Conservation (phyloP, 2,113 vertebrate genomes). For the Hirundichthys speculiger region DNA sequence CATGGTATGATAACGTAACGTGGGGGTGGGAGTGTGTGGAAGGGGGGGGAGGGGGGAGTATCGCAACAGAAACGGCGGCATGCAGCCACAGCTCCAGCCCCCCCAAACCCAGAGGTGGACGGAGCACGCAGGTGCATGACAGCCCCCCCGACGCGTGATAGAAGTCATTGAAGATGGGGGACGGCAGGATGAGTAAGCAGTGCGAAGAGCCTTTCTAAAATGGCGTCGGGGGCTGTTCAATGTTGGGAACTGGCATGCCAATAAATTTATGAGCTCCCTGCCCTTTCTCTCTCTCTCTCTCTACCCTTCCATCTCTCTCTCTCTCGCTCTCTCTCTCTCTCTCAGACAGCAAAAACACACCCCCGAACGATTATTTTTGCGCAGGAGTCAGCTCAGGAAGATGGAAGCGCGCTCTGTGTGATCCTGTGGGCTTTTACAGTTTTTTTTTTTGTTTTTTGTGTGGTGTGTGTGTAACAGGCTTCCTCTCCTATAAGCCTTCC, state of each 20-base stretch:
- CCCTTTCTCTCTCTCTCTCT: conserved; percentile 16
- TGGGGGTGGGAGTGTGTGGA: too few species aligned
- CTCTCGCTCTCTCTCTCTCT: too few species aligned
- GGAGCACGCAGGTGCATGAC: conserved; percentile 76
- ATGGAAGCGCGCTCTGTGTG: too few species aligned
- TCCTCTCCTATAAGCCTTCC: too few species aligned
- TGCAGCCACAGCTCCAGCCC: conserved; percentile 38
- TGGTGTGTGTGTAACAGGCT: too few species aligned
- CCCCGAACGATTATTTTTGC: too few species aligned
- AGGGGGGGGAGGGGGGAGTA: conserved; percentile 10
- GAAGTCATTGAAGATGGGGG: conserved; percentile 80
- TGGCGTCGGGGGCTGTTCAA: conserved; percentile 85
- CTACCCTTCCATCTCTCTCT: too few species aligned
- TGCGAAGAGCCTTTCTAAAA: conserved; percentile 87
- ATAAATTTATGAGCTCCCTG: conserved; percentile 60
- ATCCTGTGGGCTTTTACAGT: too few species aligned
- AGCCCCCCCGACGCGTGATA: conserved; percentile 73
- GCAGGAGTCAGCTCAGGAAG: too few species aligned
- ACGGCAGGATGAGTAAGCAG: conserved; percentile 82
- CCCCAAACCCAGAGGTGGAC: conserved; percentile 54
- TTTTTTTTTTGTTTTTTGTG: too few species aligned
- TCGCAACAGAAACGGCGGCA: conserved; percentile 12
- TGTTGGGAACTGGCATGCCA: conserved; percentile 70
- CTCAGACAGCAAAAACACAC: too few species aligned
- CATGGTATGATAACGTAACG: conserved; percentile 39